Percentiles rank a stretch among this genome's conserved stretches.
Conservation (phyloP, 2,113 vertebrate species). For the Neomonachus schauinslandi region DNA sequence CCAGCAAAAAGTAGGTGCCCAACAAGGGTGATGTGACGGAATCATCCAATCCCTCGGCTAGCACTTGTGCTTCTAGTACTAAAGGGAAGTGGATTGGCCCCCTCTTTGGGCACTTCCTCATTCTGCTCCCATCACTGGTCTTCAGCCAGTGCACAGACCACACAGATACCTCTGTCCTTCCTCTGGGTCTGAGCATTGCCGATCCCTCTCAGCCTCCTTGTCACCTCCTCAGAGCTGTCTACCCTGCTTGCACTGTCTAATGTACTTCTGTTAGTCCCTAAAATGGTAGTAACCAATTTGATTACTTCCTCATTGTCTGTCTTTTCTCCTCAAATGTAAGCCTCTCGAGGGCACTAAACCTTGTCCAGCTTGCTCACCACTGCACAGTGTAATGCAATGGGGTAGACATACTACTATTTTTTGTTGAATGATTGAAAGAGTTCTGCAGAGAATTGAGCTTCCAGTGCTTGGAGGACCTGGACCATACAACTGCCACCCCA, state of each 20-base stretch:
- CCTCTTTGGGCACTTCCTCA: not conserved
- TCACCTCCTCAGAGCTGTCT: not conserved
- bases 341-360: not conserved
- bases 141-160: not conserved
- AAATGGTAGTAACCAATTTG: not conserved
- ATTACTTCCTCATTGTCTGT: not conserved
- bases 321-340: not conserved
- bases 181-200: not conserved
- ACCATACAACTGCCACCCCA: not conserved
- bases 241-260: not conserved
- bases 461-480: not conserved
- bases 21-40: not conserved
- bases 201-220: not conserved
- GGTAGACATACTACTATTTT: not conserved
- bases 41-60: not conserved
- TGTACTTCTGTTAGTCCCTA: not conserved
- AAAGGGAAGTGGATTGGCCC: not conserved
- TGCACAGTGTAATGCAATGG: rapidly evolving
- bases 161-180: not conserved
- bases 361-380: not conserved
- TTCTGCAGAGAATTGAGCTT: not conserved
- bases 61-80: not conserved
- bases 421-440: not conserved
- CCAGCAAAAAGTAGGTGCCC: not conserved
- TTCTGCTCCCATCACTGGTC: no score